These are phyloP conservation scores for Dasyornis broadbenti DNA, from an alignment of 2,113 vertebrate genomes.

Conservation along the genomic window DNA sequence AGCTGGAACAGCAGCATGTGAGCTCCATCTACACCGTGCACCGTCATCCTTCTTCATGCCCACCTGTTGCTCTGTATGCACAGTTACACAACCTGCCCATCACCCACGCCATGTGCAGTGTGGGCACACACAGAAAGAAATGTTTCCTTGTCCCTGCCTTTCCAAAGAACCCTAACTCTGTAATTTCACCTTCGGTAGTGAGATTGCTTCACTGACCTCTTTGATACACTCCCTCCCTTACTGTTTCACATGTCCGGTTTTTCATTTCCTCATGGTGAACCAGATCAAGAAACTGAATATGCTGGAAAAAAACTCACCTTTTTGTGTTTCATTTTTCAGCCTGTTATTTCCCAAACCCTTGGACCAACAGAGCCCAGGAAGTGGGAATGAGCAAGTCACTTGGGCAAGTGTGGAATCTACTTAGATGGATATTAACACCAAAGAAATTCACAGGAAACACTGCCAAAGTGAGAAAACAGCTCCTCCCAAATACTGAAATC, in stretches of 20 bases:
- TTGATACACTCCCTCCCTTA: background rate
- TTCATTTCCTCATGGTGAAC: background rate
- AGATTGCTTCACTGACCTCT: background rate
- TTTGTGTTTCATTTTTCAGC: background rate
- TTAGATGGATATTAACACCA: background rate
- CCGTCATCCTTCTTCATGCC: rapidly evolving
- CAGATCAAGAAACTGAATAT: background rate
- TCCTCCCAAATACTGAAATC: background rate
- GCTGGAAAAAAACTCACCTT: background rate
- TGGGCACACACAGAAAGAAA: background rate
- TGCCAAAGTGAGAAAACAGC: background rate
- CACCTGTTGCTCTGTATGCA: rapidly evolving
- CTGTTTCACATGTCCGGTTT: background rate
- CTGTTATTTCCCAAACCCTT: background rate
- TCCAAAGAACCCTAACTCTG: background rate
- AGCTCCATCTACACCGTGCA: background rate
- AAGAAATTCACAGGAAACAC: background rate
- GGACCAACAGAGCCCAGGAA: background rate
- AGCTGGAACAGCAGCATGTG: background rate
- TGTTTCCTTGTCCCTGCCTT: background rate
- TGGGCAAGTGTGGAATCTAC: background rate
- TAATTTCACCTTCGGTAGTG: background rate
- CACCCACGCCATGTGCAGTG: background rate
- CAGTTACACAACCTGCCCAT: background rate
- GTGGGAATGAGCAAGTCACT: background rate